Base-by-base conservation (phyloP, 2,113 vertebrate species). In the Seriola dumerili region DNA sequence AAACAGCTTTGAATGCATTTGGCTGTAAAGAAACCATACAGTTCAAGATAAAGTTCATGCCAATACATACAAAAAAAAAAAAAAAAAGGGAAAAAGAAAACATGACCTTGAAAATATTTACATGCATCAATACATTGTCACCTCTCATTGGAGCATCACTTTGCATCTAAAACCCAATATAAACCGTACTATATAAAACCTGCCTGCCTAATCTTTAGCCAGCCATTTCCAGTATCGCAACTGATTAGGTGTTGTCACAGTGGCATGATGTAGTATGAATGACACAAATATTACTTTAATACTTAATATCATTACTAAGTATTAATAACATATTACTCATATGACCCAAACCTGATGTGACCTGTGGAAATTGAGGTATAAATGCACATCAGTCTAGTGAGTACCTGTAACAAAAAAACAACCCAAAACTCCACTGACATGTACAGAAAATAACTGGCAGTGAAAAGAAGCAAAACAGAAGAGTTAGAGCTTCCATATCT, bases 291-390 rank as follows among this genome's bases (percentile, higher is more conserved):
- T 67, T 40, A 85, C 68, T 68, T 84, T 76, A 89, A 88, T 89
- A 89, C 85, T 91, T 80, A 72, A 76, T 78, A 69, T 84, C 80
- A 44, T 44, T 29, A 40, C 82, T 81, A 84, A 14, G 14, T 14
- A 38, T 14, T 23, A 23, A 48, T 21, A 68, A 71, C 29, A 69
- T 13, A 34, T 54, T 36, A 52, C 54, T 42, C 64, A 84, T 14
- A 78, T 75, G 72, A 89, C 74, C 72, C 72, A 91, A 80, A 83
- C 69, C 86, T 87, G 87, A 85, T 67, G 48, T 72, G 64, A 81
- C 72, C 80, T 88, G 84, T 90, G 84, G 74, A 83, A 88, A 80
- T 58, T 91, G 91, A 92, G 88, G 89, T 93, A 94, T 90, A 91
- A 83, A 89, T 84, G 82, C 75, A 78, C 58, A 84, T 90, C 74